Percentiles rank a stretch among this genome's conserved stretches.
Conservation (phyloP, 2,113 vertebrate genomes). For the Nibea coibor region DNA sequence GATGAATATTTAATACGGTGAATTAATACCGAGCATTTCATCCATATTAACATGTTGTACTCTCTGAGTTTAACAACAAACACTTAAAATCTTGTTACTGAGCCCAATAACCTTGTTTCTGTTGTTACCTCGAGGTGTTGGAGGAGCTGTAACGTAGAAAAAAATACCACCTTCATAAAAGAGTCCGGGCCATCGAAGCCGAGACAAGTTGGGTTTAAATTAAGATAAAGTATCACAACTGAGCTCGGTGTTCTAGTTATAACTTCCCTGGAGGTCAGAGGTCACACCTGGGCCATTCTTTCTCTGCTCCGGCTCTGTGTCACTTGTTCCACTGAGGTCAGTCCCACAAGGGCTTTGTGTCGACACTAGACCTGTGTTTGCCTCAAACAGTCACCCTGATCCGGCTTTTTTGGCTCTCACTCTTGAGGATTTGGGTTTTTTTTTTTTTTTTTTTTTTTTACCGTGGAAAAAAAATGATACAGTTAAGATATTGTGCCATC, state of each 20-base stretch:
- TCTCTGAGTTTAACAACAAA: neutral
- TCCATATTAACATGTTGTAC: neutral
- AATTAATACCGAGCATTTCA: conserved; percentile 8
- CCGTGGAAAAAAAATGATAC: neutral
- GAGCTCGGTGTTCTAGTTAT: conserved; percentile 70
- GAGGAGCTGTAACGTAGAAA: conserved; percentile 52
- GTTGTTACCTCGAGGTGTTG: conserved; percentile 52
- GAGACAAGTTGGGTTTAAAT: conserved; percentile 75
- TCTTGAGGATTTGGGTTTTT: conserved; percentile 32
- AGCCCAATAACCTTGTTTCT: conserved; percentile 54
- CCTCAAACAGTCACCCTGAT: conserved; percentile 58
- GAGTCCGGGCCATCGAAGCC: conserved; percentile 50
- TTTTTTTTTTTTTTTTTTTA: conserved; percentile 18
- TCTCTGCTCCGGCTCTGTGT: conserved; percentile 72
- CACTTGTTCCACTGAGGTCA: conserved; percentile 68
- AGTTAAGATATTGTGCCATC: conserved; percentile 2
- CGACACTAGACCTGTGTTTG: conserved; percentile 48
- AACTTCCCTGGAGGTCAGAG: conserved; percentile 69
- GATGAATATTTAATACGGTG: conserved; percentile 23
- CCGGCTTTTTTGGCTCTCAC: conserved; percentile 42
- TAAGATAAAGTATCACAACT: conserved; percentile 81
- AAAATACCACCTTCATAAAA: conserved; percentile 52
- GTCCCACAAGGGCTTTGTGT: conserved; percentile 64
- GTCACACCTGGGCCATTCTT: conserved; percentile 80
- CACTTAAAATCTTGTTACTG: neutral